phyloP scores from a whole-genome alignment of 2,888 invertebrate genomes.

The Abrostola tripartita region DNA sequence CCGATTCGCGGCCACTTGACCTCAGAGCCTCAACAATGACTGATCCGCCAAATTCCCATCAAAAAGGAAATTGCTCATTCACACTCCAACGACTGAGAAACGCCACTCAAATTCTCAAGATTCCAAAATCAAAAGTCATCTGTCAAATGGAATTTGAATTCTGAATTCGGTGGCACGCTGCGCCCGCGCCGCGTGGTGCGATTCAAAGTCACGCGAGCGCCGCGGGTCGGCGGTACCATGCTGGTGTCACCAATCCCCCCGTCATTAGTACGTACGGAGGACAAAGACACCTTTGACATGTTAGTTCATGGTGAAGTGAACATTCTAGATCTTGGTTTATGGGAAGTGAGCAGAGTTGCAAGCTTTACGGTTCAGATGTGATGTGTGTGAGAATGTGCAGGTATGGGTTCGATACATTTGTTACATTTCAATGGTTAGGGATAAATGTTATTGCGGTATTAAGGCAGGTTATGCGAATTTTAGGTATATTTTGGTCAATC shows the following conservation, averaged over 20 bases:
- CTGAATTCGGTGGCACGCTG: conserved; percentile 69
- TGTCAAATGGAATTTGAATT: conserved; percentile 61
- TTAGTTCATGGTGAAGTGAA: conserved; percentile 77
- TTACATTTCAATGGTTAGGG: conserved; percentile 44
- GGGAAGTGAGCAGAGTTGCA: conserved; percentile 74
- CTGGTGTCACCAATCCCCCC: conserved; percentile 55
- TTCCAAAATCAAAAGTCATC: conserved; percentile 58
- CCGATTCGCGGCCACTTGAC: conserved; percentile 53
- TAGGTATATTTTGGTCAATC: too few relatives aligned
- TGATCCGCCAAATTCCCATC: conserved; percentile 74
- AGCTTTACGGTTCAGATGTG: conserved; percentile 65
- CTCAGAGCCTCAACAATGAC: conserved; percentile 46
- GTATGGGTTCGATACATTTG: conserved; percentile 40
- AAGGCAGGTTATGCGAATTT: background rate
- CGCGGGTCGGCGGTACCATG: conserved; percentile 51
- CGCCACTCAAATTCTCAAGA: conserved; percentile 58
- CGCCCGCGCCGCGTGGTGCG: conserved; percentile 72
- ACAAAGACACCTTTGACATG: conserved; percentile 76
- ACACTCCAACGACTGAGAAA: conserved; percentile 64
- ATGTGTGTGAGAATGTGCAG: conserved; percentile 56
- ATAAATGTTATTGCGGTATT: conserved; percentile 15
- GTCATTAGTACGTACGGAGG: conserved; percentile 66
- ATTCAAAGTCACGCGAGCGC: conserved; percentile 57
- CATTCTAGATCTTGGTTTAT: conserved; percentile 83
- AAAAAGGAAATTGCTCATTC: conserved; percentile 82